Evolutionary conservation across 2,797 vertebrate species (phyloP).

Genomic region (Melanotaenia pygmaea): DNA sequence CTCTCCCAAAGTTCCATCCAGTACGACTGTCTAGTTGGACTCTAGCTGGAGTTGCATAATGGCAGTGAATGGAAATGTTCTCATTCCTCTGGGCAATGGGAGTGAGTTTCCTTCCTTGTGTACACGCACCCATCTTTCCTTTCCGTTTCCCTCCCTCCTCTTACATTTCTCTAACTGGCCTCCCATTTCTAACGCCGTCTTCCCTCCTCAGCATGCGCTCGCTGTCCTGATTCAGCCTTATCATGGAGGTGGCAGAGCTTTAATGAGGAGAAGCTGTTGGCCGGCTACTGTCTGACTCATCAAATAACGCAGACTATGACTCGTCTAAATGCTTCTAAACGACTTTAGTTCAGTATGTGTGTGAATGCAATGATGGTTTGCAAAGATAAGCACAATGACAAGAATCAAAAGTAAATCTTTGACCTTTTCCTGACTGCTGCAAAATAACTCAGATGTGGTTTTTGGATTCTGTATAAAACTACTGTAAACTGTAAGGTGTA

Average conservation of each 20-base stretch:
- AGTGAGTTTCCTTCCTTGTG: conserved; percentile 57
- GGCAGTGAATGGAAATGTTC: conserved; percentile 62
- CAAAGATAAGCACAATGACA: background rate
- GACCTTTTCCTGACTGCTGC: conserved; percentile 24
- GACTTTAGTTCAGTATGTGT: conserved; percentile 12
- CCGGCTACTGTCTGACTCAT: conserved; percentile 44
- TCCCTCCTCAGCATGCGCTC: conserved; percentile 18
- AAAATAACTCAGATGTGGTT: conserved; percentile 11
- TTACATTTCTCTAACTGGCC: conserved; percentile 8
- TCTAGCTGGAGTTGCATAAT: conserved; percentile 60
- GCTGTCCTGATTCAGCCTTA: conserved; percentile 32
- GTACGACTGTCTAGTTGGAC: conserved; percentile 41
- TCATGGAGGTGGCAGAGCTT: conserved; percentile 24
- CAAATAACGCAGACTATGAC: conserved; percentile 45
- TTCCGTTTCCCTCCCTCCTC: conserved; percentile 36
- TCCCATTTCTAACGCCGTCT: conserved; percentile 15
- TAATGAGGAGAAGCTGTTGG: conserved; percentile 17
- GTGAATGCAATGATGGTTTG: conserved; percentile 4
- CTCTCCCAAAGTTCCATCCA: conserved; percentile 41
- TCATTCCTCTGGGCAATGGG: conserved; percentile 52
- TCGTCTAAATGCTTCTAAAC: conserved; percentile 36
- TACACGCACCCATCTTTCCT: conserved; percentile 44
- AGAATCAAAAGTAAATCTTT: conserved; percentile 5
- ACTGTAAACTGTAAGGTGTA: background rate
- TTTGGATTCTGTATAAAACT: background rate